Evolutionary conservation across 2,888 invertebrate genomes (phyloP), one percentile per base, ranked within the genome.

Genomic region (Gryllus longicercus): DNA sequence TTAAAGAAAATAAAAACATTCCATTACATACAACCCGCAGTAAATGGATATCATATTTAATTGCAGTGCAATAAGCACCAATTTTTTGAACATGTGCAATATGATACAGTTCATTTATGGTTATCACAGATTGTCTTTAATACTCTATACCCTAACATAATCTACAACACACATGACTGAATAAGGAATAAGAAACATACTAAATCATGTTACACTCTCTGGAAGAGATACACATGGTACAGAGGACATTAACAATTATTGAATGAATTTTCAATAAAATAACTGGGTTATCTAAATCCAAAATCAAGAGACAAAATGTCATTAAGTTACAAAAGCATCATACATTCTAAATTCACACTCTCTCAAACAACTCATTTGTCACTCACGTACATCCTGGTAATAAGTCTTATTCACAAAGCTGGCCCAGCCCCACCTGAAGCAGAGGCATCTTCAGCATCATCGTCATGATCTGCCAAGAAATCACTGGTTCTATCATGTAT

Each of bases 401-500:
- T 63, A 63, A 49, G n/a, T 50, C 11, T 50, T 50, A 49, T 74
- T 80, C 74, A 82, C 74, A 82, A 75, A 25, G 81, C 81, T 75
- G 82, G 79, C n/a, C 80, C 81, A 14, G 80, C 77, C 63, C 63
- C 63, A 63, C 16, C 63, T n/a, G 63, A 63, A n/a, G 63, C 63
- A 18, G 14, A 63, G 49, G 50, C 75, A 51, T 77, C 80, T 21
- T 77, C 87, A 83, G 88, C 88, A 82, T 89, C 89, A 82, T 89
- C 89, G 49, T 88, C 87, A 79, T 87, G 87, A 83, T 89, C 88
- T 78, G 87, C 86, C 84, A 89, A 86, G 83, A 87, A 86, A 82
- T 90, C 89, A 85, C 87, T 87, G 84, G 87, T 87, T 84, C 87
- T 86, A 83, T 89, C 89, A 83, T 89, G 89, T 85, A 89, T 88